Conservation (phyloP, 2,888 invertebrate genomes). For the Chrysolina oricalcia region DNA sequence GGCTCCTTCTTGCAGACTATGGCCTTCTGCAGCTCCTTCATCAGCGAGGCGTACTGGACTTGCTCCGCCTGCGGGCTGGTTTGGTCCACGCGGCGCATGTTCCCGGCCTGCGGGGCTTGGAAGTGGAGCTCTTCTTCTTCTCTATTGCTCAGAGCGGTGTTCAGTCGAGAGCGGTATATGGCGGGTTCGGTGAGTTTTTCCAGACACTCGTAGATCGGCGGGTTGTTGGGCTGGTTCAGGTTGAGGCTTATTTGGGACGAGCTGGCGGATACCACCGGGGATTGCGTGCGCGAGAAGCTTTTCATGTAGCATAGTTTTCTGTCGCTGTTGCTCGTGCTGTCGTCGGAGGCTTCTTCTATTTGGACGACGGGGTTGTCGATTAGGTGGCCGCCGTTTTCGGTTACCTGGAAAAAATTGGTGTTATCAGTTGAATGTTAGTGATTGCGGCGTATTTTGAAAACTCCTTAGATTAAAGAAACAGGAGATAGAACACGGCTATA, state of each 20-base stretch:
- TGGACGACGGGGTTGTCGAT: slow-evolving; percentile 71
- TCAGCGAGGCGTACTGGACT: slow-evolving; percentile 72
- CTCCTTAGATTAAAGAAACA: no score
- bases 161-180: slow-evolving; percentile 69
- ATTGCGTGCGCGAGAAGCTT: slow-evolving; percentile 73
- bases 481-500: no score
- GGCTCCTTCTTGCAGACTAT: slow-evolving; percentile 70
- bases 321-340: slow-evolving; percentile 69
- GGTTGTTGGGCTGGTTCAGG: slow-evolving; percentile 54
- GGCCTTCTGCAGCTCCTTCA: slow-evolving; percentile 72
- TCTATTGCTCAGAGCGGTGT: slow-evolving; percentile 67
- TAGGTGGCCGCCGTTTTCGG: slow-evolving; percentile 61
- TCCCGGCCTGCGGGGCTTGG: slow-evolving; percentile 65
- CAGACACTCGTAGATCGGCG: slow-evolving; percentile 71
- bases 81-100: slow-evolving; percentile 63
- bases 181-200: slow-evolving; percentile 72
- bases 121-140: slow-evolving; percentile 59
- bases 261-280: slow-evolving; percentile 72
- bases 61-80: slow-evolving; percentile 69
- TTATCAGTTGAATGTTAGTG: no score
- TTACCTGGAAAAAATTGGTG: slow-evolving; percentile 52
- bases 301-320: slow-evolving; percentile 73
- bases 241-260: slow-evolving; percentile 71
- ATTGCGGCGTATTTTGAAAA: background rate
- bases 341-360: slow-evolving; percentile 71